Base-by-base conservation (phyloP, 2,113 vertebrate genomes). In the Sterrhoptilus dennistouni region DNA sequence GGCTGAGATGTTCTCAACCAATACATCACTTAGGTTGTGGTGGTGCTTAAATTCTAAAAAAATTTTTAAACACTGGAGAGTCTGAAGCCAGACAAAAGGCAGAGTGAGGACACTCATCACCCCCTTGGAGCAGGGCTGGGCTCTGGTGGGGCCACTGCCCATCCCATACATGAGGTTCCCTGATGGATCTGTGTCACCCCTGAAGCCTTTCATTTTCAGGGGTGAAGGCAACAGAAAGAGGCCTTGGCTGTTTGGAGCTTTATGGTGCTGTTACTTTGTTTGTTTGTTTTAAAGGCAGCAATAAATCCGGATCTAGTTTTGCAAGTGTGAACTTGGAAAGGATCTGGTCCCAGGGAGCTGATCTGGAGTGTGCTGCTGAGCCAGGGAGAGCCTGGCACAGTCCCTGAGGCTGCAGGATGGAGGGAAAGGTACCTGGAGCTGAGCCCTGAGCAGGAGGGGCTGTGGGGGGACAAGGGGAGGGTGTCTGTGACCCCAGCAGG, bases 141-240 rank as follows among this genome's bases (percentile, higher is more conserved):
- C 72, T 68, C 12, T 54, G 54, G 12, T 53, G 47, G 17, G n/a
- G 15, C 6, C 33, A 33, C 45, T 63, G 47, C 45, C 49, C 70
- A 40, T n/a, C 36, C 3, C 0, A 1, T 2, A 6, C 28, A n/a
- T 0, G 0, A 60, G 12, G 44, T 40, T 42, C 5, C 53, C 64
- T 5, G 33, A 1, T 0, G 12, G 81, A 60, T 63, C 65, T 10
- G 17, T 25, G 19, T 59, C 2, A 2, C 6, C 38, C 33, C 21
- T 44, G 57, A 24, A 56, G 12, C 65, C 0, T 2, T 45, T 75
- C 31, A 4, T 6, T 14, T 20, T 29, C 29, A 40, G 89, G n/a
- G 63, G 4, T 77, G 49, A 42, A 64, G 20, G 40, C 61, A 68
- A 18, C 11, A 27, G 35, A 13, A 14, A 57, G 38, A 68, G 61